Conservation (phyloP, 2,113 vertebrate species). For the Quiscalus mexicanus region DNA sequence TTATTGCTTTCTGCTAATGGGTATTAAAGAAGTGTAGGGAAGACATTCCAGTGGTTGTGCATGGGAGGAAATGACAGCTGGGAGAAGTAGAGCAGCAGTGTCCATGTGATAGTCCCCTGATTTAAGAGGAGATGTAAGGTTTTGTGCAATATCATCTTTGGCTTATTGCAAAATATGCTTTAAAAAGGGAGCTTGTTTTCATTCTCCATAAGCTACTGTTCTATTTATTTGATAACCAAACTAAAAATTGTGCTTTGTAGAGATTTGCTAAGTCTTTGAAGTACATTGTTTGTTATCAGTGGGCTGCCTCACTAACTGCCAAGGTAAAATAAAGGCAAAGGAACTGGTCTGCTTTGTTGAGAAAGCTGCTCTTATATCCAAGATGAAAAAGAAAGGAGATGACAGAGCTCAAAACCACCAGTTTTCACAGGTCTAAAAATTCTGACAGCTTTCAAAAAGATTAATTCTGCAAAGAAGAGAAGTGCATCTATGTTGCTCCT, state of each 20-base stretch:
- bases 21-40: background rate
- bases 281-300: background rate
- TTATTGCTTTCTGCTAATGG: background rate
- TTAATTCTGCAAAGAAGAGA: background rate
- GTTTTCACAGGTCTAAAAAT: background rate
- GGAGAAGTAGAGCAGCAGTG: background rate
- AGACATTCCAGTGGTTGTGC: background rate
- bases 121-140: background rate
- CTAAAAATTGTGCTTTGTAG: background rate
- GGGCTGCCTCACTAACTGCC: background rate
- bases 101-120: background rate
- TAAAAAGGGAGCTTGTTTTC: background rate
- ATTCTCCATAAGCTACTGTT: background rate
- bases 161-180: background rate
- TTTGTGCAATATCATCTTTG: background rate
- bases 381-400: background rate
- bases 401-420: background rate
- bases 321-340: background rate
- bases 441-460: constrained; percentile 24
- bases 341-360: background rate
- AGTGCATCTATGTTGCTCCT: background rate
- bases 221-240: background rate
- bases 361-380: background rate
- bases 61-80: background rate
- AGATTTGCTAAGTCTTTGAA: background rate